Evolutionary conservation across 2,113 vertebrate species (phyloP), one percentile per base, ranked within the genome.

Genomic region (Chloropsis cyanopogon): DNA sequence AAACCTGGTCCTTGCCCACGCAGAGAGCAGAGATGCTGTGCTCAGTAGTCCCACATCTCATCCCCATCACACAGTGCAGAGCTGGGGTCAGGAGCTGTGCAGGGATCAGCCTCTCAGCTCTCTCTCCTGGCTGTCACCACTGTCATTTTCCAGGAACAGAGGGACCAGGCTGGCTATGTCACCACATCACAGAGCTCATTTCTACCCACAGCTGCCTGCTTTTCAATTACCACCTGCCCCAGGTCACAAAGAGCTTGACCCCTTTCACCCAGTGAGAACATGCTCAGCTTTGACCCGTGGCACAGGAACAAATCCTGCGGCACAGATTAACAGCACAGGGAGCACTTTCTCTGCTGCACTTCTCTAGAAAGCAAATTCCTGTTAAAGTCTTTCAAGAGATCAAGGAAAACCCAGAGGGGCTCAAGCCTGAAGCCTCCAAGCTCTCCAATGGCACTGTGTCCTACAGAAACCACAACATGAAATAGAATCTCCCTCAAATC

Each of bases 31-130:
- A 25, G 39, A 20, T 46, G n/a, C 21, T 12, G 1, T 6, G 39
- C 54, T 78, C 7, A 1, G 28, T 1, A 37, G 17, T 59, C 42
- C 78, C 64, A 71, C 20, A 2, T 39, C 61, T 42, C 56, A 22
- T 10, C 80, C 69, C 52, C 59, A 33, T 4, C 60, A 4, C 0
- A 0, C 21, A 5, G n/a, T 0, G 1, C n/a, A 29, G 26, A 12
- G 3, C 5, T 11, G 56, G 33, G 24, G 63, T n/a, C 50, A 56
- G 16, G 52, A 80, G 70, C 50, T 35, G 46, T 26, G 64, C 37
- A 0, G 56, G 63, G 76, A 9, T 2, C 84, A 54, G 66, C 60
- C 80, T 73, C 75, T 44, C 64, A 23, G 4, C 49, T 80, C 75
- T 83, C 53, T 47, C 35, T 86, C 72, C 73, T 56, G 77, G 39